Percentiles rank a stretch among this genome's conserved stretches.
Evolutionary conservation across 2,113 vertebrate species (phyloP).

Genomic region (Xerus inauris): DNA sequence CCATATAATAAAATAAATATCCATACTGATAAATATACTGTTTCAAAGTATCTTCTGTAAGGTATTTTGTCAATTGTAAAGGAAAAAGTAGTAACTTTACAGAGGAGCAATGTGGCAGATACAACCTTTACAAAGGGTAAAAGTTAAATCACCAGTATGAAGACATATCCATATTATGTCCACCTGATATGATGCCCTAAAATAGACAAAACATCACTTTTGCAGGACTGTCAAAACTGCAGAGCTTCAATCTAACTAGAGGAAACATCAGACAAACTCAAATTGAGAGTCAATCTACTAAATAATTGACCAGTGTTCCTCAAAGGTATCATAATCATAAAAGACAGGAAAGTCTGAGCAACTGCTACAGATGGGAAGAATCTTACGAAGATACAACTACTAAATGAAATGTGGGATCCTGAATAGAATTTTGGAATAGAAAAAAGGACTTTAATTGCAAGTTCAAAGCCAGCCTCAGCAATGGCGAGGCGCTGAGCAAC

Average conservation of each 20-base stretch:
- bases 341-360: neutral
- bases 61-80: neutral
- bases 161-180: neutral
- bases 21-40: neutral
- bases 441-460: neutral
- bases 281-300: neutral
- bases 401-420: neutral
- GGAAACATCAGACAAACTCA: neutral
- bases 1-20: neutral
- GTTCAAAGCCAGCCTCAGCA: no score
- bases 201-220: neutral
- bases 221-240: neutral
- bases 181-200: neutral
- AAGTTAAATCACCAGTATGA: neutral
- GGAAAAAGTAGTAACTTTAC: neutral
- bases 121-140: neutral
- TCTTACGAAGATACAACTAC: neutral
- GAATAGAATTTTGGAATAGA: neutral
- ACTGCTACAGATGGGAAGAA: neutral
- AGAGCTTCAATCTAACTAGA: neutral
- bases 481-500: no score
- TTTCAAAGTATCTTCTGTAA: constrained; percentile 8
- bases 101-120: neutral
- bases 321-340: neutral
- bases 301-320: constrained; percentile 15